Base-by-base conservation (phyloP, 2,797 vertebrate species). In the Echeneis naucrates region DNA sequence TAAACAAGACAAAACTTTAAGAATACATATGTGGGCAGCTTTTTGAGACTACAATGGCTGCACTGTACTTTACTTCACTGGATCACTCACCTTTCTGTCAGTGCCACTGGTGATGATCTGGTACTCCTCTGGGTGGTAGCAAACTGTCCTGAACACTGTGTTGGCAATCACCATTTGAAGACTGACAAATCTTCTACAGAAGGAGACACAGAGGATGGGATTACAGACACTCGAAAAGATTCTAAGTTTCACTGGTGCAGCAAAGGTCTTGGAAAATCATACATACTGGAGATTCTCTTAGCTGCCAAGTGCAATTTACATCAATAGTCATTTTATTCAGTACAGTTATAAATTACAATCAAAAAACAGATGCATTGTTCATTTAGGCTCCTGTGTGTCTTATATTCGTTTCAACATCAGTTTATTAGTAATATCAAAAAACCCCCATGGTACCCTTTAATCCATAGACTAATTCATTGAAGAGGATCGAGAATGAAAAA, bases 71-170 rank as follows among this genome's bases (percentile, higher is more conserved):
- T 30, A 30, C 30, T 30, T 3, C 30, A 30, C 30, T 30, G 6
- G 30, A 30, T 62, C 93, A 69, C 83, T 4, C 30, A 91, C 97
- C 95, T 94, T 97, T 79, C 95, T 94, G 88, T 98, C 94, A 0
- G 95, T 95, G 75, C 96, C 97, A 5, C 96, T 92, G 77, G 96
- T 97, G 80, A 97, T 94, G 68, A 97, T 90, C 88, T 98, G 97
- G 87, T 95, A 93, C 67, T 96, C 95, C 17, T 97, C 96, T 0
- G 97, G 95, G 82, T 98, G 95, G 88, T 97, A 98, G 78, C 97
- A 97, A 30, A 97, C 95, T 1, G 93, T 95, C 73, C 90, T 93
- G 86, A 97, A 96, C 60, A 95, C 69, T 0, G 96, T 97, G 84
- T 95, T 96, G 66, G 93, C 91, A 37, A 95, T 91, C 72, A 98